Base-by-base conservation (phyloP, 2,113 vertebrate species). In the Channa argus region DNA sequence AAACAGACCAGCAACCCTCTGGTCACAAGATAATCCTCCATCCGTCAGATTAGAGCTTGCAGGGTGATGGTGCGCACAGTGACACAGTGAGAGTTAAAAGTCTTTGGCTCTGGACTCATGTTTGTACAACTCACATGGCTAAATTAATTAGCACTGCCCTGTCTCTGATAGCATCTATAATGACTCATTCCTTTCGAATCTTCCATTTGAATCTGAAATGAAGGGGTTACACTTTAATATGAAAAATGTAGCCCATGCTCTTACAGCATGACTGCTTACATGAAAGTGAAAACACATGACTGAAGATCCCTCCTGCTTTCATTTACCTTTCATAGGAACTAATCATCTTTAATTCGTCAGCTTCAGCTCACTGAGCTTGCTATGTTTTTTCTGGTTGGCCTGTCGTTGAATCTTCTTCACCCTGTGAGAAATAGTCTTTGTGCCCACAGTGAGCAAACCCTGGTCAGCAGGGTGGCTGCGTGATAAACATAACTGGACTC, bases 321-420 rank as follows among this genome's bases (percentile, higher is more conserved):
- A 59, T 75, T 70, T 61, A 50, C 71, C 53, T 62, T 76, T 83
- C 14, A 65, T 3, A n/a, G 33, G 47, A 59, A 56, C 44, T 64
- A 52, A 83, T 86, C 68, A 65, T 52, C 39, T 80, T 78, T 70
- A 65, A 82, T 77, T 75, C 77, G 43, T 69, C 77, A 47, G 63
- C 47, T 53, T 56, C 61, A 72, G 65, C 47, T 71, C 67, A 70
- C 50, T 68, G 1, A 36, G 38, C 54, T 36, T 64, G 68, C 12
- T 61, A 5, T 24, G 33, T 39, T 3, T 71, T 65, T 61, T 59
- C 47, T 51, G 64, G 39, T 61, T 67, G 67, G 78, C 59, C 41
- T 77, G 64, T 58, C 0, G 12, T 13, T 66, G 52, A 76, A 69
- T 65, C 44, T 50, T 66, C 59, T 43, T 56, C 71, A 34, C 24